A percentile compares a stretch with the other conserved stretches of the same genome.
These are phyloP conservation scores for Lophius americanus DNA, from an alignment of 2,797 vertebrate species.

Conservation along the genomic window DNA sequence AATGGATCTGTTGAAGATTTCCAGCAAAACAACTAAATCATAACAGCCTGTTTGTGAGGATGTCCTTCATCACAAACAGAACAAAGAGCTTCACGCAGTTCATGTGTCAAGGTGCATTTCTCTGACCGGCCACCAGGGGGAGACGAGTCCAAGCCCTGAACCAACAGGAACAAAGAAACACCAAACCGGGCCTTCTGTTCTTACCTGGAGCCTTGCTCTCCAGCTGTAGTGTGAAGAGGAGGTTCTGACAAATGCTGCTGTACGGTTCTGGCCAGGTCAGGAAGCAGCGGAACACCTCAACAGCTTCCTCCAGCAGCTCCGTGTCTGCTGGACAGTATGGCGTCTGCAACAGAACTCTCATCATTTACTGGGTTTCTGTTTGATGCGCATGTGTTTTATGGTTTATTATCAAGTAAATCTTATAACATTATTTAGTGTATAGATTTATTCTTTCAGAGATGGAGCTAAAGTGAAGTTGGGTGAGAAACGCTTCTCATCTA, in stretches of 20 bases:
- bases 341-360: conserved; percentile 76
- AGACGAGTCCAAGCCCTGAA: background rate
- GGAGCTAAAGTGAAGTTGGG: too few relatives aligned
- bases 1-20: background rate
- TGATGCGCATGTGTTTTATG: background rate
- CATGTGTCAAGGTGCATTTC: conserved; percentile 16
- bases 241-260: conserved; percentile 86
- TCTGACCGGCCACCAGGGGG: conserved; percentile 52
- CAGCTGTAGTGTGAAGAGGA: conserved; percentile 89
- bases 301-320: conserved; percentile 85
- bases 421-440: too few relatives aligned
- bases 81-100: background rate
- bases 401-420: too few relatives aligned
- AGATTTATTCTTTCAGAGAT: too few relatives aligned
- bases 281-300: conserved; percentile 86
- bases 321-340: conserved; percentile 87
- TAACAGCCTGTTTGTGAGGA: background rate
- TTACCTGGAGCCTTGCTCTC: conserved; percentile 93
- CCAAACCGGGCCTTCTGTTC: background rate
- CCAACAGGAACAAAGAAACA: background rate
- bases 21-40: background rate
- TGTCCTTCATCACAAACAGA: too few relatives aligned
- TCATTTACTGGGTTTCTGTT: background rate
- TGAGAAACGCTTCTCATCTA: too few relatives aligned
- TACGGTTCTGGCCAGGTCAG: conserved; percentile 95